phyloP scores from a whole-genome alignment of 2,797 vertebrate genomes.

The Notolepis coatsorum region DNA sequence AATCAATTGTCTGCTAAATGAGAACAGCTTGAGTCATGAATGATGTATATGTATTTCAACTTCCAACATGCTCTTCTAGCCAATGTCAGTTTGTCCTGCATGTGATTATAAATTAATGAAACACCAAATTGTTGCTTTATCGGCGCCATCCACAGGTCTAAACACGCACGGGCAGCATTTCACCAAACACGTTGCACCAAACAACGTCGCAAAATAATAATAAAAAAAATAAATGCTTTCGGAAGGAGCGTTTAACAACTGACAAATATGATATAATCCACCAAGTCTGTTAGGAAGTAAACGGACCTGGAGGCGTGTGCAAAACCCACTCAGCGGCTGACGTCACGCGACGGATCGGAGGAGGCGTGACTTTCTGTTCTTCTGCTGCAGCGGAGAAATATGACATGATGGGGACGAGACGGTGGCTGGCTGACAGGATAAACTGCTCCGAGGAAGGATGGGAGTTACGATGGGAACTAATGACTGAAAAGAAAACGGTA shows the following conservation, averaged over 20 bases:
- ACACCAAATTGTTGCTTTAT: not conserved
- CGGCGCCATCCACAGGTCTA: conserved; percentile 12
- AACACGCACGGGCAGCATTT: not conserved
- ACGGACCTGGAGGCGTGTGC: conserved; percentile 51
- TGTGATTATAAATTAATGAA: too few species aligned
- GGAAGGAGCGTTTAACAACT: too few species aligned
- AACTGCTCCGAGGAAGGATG: conserved; percentile 63
- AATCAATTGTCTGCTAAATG: too few species aligned
- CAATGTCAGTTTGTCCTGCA: too few species aligned
- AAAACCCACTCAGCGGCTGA: conserved; percentile 33
- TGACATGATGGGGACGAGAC: conserved; percentile 78
- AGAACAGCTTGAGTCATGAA: too few species aligned
- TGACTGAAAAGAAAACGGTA: conserved; percentile 77
- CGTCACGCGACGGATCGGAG: conserved; percentile 70
- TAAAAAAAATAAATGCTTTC: too few species aligned
- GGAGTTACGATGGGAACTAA: conserved; percentile 67
- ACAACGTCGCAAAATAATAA: too few species aligned
- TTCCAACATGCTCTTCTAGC: too few species aligned
- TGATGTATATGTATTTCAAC: too few species aligned
- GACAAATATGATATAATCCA: not conserved
- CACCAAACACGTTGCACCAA: not conserved
- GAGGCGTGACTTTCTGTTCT: conserved; percentile 80
- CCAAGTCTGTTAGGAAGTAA: too few species aligned
- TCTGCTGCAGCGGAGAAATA: conserved; percentile 85
- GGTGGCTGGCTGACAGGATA: conserved; percentile 69